A percentile compares a stretch with the other conserved stretches of the same genome.
phyloP scores from a whole-genome alignment of 2,797 vertebrate species.

The Gymnoscopelus microlampas region DNA sequence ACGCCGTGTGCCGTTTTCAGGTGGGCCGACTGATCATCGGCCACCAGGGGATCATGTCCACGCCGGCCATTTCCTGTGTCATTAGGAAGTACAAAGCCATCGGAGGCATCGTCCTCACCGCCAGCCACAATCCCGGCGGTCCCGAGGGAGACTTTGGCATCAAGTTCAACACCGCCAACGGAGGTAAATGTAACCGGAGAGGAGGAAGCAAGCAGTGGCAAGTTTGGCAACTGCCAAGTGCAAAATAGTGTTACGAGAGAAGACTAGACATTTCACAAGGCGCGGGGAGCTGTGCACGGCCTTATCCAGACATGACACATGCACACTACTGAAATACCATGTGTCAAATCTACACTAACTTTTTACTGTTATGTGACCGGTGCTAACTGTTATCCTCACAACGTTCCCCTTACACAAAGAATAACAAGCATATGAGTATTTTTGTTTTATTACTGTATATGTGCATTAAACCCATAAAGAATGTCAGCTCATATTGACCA shows the following conservation, averaged over 20 bases:
- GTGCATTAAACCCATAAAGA: not conserved
- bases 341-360: too few relatives aligned
- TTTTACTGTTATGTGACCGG: too few relatives aligned
- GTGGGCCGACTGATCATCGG: slow-evolving; percentile 93
- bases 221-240: slow-evolving; percentile 32
- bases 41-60: slow-evolving; percentile 94
- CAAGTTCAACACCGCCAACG: slow-evolving; percentile 93
- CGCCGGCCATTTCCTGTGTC: slow-evolving; percentile 92
- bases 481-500: not conserved
- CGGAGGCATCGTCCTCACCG: slow-evolving; percentile 93
- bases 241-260: slow-evolving; percentile 55
- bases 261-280: slow-evolving; percentile 42
- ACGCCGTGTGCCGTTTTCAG: slow-evolving; percentile 75
- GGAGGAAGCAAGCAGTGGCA: slow-evolving; percentile 29
- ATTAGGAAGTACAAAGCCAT: slow-evolving; percentile 97
- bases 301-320: slow-evolving; percentile 1
- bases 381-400: too few relatives aligned
- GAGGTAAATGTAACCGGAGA: slow-evolving; percentile 83
- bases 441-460: too few relatives aligned
- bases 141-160: slow-evolving; percentile 95
- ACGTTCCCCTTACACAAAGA: too few relatives aligned
- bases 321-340: not conserved
- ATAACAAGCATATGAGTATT: too few relatives aligned
- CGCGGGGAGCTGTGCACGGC: not conserved
- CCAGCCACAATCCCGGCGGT: slow-evolving; percentile 93